Base-by-base conservation (phyloP, 2,888 invertebrate species). In the Operophtera brumata region DNA sequence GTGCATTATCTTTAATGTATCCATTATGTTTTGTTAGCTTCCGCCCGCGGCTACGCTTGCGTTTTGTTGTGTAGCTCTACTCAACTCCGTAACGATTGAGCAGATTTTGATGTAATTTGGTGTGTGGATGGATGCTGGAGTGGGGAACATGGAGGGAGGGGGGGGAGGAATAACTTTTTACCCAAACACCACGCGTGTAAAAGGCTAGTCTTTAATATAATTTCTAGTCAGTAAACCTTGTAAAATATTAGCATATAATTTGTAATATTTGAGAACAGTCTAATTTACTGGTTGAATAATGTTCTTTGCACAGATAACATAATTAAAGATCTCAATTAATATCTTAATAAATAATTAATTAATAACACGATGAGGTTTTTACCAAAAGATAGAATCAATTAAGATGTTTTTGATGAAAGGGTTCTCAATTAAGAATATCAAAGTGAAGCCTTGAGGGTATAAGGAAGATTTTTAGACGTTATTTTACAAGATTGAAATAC, bases 381-480 rank as follows among this genome's bases (percentile, higher is more conserved):
- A 42, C 12, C 9, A 43, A 37, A 43, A 36, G 34, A 71, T 71
- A 65, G 67, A 71, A 72, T 73, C 67, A 73, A 76, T 78, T 75
- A 74, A 68, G 66, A 68, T 73, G 71, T 75, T 55, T 20, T 20
- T 20, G 65, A 71, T 71, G 67, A 70, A 73, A 70, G 54, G 61
- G 57, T 57, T 37, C 8, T n/a, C 56, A 58, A 61, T 61, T 56
- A 56, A 67, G 68, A 66, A 66, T 42, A 61, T 59, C 59, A 61
- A 58, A 57, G 59, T 20, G 40, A 37, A 14, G 43, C 47, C 47
- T 53, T 47, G 7, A 12, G 54, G 56, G 49, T 49, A 40, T 45
- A 13, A 30, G 10, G 25, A 42, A 34, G 26, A 10, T 40, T 51
- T 45, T 35, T 13, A 44, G 34, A 11, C 6, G 30, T 30, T 30